Conservation (phyloP, 2,888 invertebrate genomes). For the Apeira syringaria region DNA sequence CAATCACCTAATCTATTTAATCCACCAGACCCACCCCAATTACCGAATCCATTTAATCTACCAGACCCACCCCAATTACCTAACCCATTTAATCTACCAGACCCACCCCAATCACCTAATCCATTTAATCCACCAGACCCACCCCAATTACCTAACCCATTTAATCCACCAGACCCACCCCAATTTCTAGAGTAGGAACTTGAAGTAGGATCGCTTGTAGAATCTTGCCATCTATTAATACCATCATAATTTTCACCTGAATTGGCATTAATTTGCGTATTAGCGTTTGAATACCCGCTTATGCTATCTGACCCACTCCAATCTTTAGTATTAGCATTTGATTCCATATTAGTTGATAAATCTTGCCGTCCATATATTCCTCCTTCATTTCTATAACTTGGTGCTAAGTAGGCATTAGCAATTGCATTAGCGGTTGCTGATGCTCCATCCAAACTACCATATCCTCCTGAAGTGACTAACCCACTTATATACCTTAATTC, state of each 20-base stretch:
- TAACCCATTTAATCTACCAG: neutral
- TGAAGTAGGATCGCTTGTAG: neutral
- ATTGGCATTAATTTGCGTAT: neutral
- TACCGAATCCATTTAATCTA: neutral
- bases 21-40: neutral
- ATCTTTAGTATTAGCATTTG: neutral
- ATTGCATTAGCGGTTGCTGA: neutral
- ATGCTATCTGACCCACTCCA: neutral
- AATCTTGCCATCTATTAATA: neutral
- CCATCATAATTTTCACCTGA: conserved; percentile 2
- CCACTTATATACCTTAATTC: neutral
- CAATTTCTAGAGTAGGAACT: neutral
- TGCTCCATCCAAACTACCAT: too few relatives aligned
- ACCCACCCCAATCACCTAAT: neutral
- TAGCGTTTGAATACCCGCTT: neutral
- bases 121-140: neutral
- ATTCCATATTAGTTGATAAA: neutral
- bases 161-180: neutral
- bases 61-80: too few relatives aligned
- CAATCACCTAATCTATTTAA: neutral
- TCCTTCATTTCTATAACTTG: neutral
- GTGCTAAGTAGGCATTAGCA: neutral
- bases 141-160: neutral
- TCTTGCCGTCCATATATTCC: neutral
- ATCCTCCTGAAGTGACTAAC: too few relatives aligned